phyloP scores from a whole-genome alignment of 2,113 vertebrate genomes.

The Rhadina sibilatrix region DNA sequence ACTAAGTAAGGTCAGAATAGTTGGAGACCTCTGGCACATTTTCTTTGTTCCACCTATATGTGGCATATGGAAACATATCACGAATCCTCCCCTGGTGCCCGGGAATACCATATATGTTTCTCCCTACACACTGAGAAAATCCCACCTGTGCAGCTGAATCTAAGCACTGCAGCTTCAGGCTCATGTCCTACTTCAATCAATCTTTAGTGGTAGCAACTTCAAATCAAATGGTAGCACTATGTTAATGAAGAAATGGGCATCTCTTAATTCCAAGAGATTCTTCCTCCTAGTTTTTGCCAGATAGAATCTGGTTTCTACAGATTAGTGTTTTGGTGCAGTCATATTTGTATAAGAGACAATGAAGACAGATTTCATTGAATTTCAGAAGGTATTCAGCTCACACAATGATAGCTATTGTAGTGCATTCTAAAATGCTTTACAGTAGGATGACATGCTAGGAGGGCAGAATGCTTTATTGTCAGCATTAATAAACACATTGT shows the following conservation, averaged over 20 bases:
- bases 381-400: neutral
- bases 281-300: neutral
- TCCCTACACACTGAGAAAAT: neutral
- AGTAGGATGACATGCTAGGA: neutral
- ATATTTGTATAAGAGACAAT: neutral
- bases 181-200: neutral
- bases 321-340: neutral
- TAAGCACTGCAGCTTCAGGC: neutral
- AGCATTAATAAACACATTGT: neutral
- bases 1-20: neutral
- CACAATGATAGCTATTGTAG: neutral
- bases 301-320: neutral
- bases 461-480: neutral
- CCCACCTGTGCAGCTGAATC: neutral
- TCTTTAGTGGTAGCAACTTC: neutral
- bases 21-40: neutral
- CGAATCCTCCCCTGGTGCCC: accelerated
- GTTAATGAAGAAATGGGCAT: neutral
- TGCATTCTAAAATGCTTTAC: neutral
- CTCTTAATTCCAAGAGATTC: neutral
- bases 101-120: neutral
- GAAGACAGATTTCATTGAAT: neutral
- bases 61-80: neutral
- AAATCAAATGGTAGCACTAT: neutral
- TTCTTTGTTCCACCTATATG: neutral